Conservation (phyloP, 2,797 vertebrate genomes). For the Liasis olivaceus region DNA sequence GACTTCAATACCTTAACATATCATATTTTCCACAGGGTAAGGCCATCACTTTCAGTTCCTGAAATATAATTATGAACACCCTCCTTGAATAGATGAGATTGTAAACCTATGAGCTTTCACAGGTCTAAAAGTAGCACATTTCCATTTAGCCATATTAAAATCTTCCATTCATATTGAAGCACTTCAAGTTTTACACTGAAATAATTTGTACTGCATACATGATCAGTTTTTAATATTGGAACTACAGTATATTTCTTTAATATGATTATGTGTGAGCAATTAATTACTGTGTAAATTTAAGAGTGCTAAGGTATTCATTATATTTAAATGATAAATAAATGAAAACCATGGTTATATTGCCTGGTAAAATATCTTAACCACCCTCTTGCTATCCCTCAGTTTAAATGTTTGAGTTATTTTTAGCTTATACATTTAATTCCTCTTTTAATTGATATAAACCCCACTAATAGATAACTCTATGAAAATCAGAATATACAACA, state of each 20-base stretch:
- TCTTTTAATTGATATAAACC: background rate
- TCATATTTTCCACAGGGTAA: background rate
- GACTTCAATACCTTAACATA: background rate
- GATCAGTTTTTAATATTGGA: background rate
- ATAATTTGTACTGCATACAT: background rate
- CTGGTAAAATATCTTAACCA: background rate
- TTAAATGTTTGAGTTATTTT: background rate
- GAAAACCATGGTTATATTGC: background rate
- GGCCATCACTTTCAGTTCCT: rapidly evolving
- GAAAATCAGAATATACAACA: background rate
- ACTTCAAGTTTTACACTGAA: background rate
- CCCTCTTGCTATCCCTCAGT: background rate
- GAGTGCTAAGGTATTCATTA: background rate
- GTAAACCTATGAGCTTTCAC: background rate
- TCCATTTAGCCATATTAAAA: constrained; percentile 9
- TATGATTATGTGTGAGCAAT: background rate
- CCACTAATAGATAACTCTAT: background rate
- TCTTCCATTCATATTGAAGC: background rate
- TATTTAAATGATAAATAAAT: background rate
- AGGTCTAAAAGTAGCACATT: background rate
- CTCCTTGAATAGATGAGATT: constrained; percentile 5
- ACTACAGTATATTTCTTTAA: background rate
- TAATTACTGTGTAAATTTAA: background rate
- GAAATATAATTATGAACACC: background rate
- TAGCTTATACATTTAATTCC: background rate